Base-by-base conservation (phyloP, 2,113 vertebrate genomes). In the Camelus dromedarius region DNA sequence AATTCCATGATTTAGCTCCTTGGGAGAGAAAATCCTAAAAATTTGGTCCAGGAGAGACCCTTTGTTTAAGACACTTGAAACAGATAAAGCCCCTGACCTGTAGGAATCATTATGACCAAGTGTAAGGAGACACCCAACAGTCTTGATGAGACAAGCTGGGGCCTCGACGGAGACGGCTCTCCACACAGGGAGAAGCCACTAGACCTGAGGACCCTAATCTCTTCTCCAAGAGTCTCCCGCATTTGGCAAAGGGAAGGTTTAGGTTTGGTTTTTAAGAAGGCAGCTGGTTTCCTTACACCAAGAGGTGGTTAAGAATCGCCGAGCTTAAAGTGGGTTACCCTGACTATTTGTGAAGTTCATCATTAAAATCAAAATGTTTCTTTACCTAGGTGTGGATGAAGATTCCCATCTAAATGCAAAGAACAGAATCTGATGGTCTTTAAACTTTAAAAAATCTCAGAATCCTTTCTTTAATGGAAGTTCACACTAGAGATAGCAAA, bases 341-440 rank as follows among this genome's bases (percentile, higher is more conserved):
- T 54, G 3, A 56, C 18, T 15, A 50, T 62, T 75, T 48, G 54
- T 32, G 60, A 93, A 50, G 38, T 70, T 64, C 1, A 2, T 48
- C 62, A 84, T 80, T 93, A 85, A 91, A 88, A 91, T 56, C 12
- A 69, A 91, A 80, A 91, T n/a, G 4, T 35, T 6, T 22, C 50
- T 52, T 26, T 42, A 1, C 30, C 32, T 52, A 58, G 52, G 8
- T 70, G 42, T 88, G 52, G 38, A 58, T 20, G 77, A 96, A 80
- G 54, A 32, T 8, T 54, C 50, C 54, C 11, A 75, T 38, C 28
- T 50, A 67, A 50, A 62, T 38, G 32, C 14, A 62, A 94, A 77
- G 81, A 48, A 90, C 0, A 91, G 5, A 72, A 28, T 46, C 6
- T 75, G 22, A n/a, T 56, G 46, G 38, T 66, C 20, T 96, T 92